These are phyloP conservation scores for Nettapus auritus DNA, from an alignment of 2,113 vertebrate genomes.

Conservation along the genomic window DNA sequence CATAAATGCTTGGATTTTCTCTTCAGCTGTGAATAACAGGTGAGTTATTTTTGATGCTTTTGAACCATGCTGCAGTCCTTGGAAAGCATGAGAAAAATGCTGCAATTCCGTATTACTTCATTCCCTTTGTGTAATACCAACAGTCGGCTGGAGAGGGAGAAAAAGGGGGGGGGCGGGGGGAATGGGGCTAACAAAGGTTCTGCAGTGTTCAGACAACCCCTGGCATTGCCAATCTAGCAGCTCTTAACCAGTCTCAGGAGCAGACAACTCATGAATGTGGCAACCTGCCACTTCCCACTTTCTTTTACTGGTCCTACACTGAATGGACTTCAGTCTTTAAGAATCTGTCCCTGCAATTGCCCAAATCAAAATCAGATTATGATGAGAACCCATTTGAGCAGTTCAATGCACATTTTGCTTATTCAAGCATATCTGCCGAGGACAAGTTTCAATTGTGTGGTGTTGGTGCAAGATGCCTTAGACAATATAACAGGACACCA, in stretches of 20 bases:
- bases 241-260: neutral
- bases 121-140: neutral
- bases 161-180: neutral
- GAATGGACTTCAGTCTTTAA: neutral
- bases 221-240: neutral
- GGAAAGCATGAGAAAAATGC: neutral
- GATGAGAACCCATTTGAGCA: neutral
- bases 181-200: neutral
- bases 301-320: neutral
- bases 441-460: neutral
- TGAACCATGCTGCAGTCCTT: neutral
- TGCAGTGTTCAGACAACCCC: neutral
- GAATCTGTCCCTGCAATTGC: neutral
- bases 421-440: neutral
- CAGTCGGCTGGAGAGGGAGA: neutral
- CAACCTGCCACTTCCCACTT: neutral
- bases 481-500: neutral
- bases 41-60: neutral
- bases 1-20: neutral
- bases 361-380: neutral
- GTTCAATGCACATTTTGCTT: neutral
- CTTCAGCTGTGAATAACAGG: neutral
- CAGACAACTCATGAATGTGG: neutral
- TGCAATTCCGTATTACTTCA: neutral
- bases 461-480: neutral